These are phyloP conservation scores for Teinopalpus imperialis DNA, from an alignment of 2,888 invertebrate genomes.

Conservation along the genomic window DNA sequence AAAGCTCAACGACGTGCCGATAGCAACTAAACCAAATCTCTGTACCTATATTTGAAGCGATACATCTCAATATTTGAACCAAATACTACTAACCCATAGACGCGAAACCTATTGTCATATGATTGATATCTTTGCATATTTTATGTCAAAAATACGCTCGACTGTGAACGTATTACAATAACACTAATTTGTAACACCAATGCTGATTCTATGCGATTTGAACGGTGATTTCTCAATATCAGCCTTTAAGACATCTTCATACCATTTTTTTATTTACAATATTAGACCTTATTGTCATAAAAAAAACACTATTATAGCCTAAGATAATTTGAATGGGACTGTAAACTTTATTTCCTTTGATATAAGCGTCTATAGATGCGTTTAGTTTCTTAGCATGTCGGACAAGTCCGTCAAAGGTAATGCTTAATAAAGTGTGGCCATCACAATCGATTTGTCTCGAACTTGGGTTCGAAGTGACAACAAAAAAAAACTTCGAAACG, in stretches of 20 bases:
- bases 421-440: conserved; percentile 55
- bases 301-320: too few species aligned
- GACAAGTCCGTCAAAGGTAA: conserved; percentile 20
- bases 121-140: conserved; percentile 44
- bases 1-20: too few species aligned
- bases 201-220: conserved; percentile 58
- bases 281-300: conserved; percentile 28
- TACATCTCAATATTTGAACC: too few species aligned
- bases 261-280: conserved; percentile 23
- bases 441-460: conserved; percentile 72
- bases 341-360: neutral
- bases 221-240: conserved; percentile 63
- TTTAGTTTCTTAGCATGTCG: neutral
- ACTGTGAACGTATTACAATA: conserved; percentile 41
- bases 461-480: conserved; percentile 46
- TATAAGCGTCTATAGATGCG: neutral
- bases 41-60: too few species aligned
- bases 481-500: conserved; percentile 43
- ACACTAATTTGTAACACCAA: conserved; percentile 44
- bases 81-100: too few species aligned
- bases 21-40: too few species aligned
- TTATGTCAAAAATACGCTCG: conserved; percentile 44
- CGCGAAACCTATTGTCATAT: neutral
- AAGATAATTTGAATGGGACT: neutral
- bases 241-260: conserved; percentile 29